Percentiles rank a stretch among this genome's conserved stretches.
Evolutionary conservation across 2,797 vertebrate genomes (phyloP).

Genomic region (Pogoniulus pusillus): DNA sequence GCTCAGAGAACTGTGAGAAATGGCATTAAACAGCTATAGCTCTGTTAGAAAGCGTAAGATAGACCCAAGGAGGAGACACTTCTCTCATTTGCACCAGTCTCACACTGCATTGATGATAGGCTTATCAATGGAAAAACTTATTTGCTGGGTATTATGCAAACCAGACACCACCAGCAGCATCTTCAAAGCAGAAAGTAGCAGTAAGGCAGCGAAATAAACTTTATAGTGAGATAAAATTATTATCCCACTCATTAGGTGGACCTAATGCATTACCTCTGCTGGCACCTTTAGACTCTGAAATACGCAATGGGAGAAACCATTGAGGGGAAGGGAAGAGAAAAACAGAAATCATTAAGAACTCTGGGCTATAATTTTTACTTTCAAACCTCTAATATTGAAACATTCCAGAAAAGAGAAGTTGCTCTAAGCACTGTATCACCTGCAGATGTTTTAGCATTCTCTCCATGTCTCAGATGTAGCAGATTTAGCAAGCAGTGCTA

Average conservation of each 20-base stretch:
- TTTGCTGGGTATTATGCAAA: constrained; percentile 7
- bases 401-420: neutral
- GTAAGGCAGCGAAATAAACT: constrained; percentile 46
- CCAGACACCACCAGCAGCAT: constrained; percentile 22
- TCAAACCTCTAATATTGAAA: neutral
- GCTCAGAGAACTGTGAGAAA: neutral
- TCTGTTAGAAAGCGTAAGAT: neutral
- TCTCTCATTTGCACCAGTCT: neutral
- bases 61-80: neutral
- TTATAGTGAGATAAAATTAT: constrained; percentile 66
- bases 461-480: constrained; percentile 19
- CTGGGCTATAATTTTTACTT: neutral
- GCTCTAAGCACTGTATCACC: constrained; percentile 7
- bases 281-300: constrained; percentile 69
- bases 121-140: constrained; percentile 16
- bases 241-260: constrained; percentile 72
- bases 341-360: constrained; percentile 45
- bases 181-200: constrained; percentile 54
- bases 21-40: neutral
- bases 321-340: constrained; percentile 31
- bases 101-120: neutral
- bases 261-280: constrained; percentile 74
- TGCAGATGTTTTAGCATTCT: constrained; percentile 44
- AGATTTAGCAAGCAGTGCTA: constrained; percentile 39
- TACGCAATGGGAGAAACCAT: constrained; percentile 41